Evolutionary conservation across 2,113 vertebrate species (phyloP).

Genomic region (Cricetomys ansorgei): DNA sequence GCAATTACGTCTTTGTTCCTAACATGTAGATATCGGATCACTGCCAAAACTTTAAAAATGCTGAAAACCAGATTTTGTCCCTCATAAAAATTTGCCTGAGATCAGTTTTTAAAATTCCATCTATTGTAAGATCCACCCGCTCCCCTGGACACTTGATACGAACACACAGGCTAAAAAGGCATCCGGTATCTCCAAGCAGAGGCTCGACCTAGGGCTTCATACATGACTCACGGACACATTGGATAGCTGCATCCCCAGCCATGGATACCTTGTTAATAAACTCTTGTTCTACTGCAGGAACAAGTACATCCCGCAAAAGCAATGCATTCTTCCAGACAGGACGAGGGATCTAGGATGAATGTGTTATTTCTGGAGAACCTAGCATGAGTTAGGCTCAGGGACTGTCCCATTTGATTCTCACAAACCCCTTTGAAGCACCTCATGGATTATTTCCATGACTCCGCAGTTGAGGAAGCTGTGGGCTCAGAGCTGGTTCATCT

Average conservation of each 20-base stretch:
- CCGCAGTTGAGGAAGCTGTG: background rate
- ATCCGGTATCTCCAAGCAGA: background rate
- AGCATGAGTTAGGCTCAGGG: background rate
- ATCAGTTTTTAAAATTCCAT: background rate
- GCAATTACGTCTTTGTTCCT: background rate
- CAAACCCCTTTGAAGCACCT: background rate
- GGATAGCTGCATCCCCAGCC: background rate
- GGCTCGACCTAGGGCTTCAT: background rate
- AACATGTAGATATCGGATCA: background rate
- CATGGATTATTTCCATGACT: background rate
- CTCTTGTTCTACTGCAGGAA: constrained; percentile 6
- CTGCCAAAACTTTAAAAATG: background rate
- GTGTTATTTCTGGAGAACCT: background rate
- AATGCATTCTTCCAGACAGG: background rate
- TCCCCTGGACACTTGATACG: background rate
- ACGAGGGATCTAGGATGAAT: background rate
- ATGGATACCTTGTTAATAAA: background rate
- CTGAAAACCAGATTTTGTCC: background rate
- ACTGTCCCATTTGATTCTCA: background rate
- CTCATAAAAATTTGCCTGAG: background rate
- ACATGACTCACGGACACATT: no score
- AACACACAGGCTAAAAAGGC: background rate
- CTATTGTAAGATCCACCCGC: background rate
- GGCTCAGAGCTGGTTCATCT: background rate
- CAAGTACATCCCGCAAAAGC: background rate